These are phyloP conservation scores for Notarius lentiginosus DNA, from an alignment of 2,113 vertebrate genomes.

Conservation along the genomic window DNA sequence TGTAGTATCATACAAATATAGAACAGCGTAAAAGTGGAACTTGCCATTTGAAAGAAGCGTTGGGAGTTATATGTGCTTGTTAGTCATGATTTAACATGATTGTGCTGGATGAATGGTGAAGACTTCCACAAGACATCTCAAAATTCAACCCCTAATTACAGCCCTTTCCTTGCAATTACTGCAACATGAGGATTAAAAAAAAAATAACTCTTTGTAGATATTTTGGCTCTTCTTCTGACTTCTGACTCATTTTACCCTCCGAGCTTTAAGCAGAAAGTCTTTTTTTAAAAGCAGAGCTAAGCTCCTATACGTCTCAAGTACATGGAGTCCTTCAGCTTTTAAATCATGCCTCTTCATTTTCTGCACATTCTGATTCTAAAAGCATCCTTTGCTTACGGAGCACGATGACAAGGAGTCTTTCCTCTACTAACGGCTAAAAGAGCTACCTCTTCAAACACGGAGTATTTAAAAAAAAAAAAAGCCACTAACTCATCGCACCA, in stretches of 20 bases:
- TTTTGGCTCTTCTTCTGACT: background rate
- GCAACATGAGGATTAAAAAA: background rate
- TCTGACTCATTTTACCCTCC: background rate
- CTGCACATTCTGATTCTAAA: background rate
- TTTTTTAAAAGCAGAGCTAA: background rate
- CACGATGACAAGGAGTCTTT: background rate
- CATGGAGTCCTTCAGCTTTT: background rate
- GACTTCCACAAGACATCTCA: background rate
- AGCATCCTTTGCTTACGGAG: background rate
- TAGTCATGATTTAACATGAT: background rate
- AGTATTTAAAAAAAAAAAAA: background rate
- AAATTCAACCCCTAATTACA: slow-evolving; percentile 21
- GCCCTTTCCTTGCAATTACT: slow-evolving; percentile 2
- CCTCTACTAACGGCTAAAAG: background rate
- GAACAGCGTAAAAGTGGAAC: background rate
- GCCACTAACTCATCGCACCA: background rate
- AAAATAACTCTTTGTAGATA: background rate
- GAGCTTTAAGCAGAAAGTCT: background rate
- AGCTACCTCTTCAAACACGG: background rate
- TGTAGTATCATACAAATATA: background rate
- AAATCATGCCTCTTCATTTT: background rate
- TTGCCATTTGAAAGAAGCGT: slow-evolving; percentile 8
- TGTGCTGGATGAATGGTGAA: background rate
- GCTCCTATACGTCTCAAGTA: background rate
- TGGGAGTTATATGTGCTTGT: background rate